Conservation (phyloP, 2,888 invertebrate species). For the Diarsia dahlii region DNA sequence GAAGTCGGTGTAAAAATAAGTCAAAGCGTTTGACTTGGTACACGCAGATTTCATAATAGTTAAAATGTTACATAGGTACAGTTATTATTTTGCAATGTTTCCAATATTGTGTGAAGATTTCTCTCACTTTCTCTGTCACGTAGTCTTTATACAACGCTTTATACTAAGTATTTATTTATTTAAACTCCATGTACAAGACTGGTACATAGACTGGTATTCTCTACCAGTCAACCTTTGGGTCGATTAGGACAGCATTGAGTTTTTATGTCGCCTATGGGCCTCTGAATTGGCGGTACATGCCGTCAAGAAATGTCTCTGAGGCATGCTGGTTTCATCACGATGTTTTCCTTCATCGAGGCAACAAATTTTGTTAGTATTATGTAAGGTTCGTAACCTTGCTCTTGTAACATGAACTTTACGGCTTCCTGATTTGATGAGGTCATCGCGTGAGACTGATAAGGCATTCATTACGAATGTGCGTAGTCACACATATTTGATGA, state of each 20-base stretch:
- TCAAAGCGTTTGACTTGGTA: background rate
- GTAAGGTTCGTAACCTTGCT: constrained; percentile 10
- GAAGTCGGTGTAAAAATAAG: too few relatives aligned
- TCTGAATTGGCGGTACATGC: too few relatives aligned
- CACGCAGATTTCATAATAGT: background rate
- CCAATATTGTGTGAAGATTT: constrained; percentile 12
- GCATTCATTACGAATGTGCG: background rate
- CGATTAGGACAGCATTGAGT: too few relatives aligned
- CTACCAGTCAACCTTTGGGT: too few relatives aligned
- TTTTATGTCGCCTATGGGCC: too few relatives aligned
- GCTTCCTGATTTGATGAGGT: background rate
- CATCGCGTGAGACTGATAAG: background rate
- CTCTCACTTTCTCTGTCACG: constrained; percentile 20
- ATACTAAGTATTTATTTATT: background rate
- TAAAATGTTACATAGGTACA: background rate
- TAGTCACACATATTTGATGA: background rate
- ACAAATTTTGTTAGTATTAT: background rate
- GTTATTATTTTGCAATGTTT: background rate
- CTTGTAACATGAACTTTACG: background rate
- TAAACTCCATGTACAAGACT: too few relatives aligned
- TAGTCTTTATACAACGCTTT: background rate
- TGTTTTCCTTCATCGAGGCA: too few relatives aligned
- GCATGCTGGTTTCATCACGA: too few relatives aligned
- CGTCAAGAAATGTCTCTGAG: too few relatives aligned
- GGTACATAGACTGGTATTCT: too few relatives aligned